These are phyloP conservation scores for Phasianus colchicus DNA, from an alignment of 2,113 vertebrate genomes.

Conservation along the genomic window DNA sequence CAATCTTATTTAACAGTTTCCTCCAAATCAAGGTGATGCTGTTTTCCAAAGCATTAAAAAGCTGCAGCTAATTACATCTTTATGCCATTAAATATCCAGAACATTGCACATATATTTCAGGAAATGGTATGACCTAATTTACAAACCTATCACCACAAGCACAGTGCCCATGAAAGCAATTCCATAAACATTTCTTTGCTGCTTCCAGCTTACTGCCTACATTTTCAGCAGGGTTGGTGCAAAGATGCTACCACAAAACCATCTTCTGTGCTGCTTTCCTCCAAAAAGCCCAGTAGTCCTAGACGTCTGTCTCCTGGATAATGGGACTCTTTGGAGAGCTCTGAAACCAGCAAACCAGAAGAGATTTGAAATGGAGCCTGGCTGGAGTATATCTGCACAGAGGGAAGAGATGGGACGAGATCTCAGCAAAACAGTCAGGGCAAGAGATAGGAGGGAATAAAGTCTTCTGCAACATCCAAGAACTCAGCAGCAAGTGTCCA, in stretches of 20 bases:
- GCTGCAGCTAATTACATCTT: conserved; percentile 33
- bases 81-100: conserved; percentile 42
- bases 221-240: neutral
- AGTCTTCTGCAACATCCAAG: neutral
- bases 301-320: neutral
- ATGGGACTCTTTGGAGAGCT: neutral
- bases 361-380: neutral
- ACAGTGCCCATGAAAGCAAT: neutral
- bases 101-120: neutral
- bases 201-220: neutral
- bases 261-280: neutral
- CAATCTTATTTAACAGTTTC: conserved; percentile 26
- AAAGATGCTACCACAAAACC: neutral
- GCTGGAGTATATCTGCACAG: neutral
- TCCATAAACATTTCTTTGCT: neutral
- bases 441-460: neutral
- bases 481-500: neutral
- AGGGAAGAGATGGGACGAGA: neutral
- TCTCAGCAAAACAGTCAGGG: neutral
- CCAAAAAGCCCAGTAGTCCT: neutral
- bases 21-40: conserved; percentile 19
- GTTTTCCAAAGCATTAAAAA: conserved; percentile 47
- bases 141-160: neutral
- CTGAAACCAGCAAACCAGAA: neutral
- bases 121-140: neutral